phyloP scores from a whole-genome alignment of 2,113 vertebrate genomes.

The Pangasianodon gigas region DNA sequence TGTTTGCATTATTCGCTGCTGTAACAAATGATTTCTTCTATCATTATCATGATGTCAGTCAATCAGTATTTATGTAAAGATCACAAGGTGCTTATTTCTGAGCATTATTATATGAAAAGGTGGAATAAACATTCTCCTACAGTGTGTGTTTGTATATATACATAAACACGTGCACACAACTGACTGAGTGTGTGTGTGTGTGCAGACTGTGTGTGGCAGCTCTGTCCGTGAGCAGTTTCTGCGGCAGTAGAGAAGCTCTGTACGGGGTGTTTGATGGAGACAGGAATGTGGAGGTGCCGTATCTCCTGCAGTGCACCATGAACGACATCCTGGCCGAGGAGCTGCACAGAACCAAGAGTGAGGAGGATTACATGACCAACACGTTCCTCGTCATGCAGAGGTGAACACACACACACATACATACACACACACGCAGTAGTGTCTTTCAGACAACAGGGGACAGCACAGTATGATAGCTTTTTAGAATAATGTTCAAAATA shows the following conservation, averaged over 20 bases:
- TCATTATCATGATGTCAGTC: no score
- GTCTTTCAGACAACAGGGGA: background rate
- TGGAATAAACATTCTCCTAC: no score
- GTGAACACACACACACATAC: constrained; percentile 62
- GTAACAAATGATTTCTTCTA: no score
- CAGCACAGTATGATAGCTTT: background rate
- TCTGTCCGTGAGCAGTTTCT: constrained; percentile 91
- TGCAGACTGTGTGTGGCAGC: constrained; percentile 92
- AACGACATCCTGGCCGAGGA: constrained; percentile 94
- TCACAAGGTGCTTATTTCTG: background rate
- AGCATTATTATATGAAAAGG: no score
- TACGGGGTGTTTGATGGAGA: constrained; percentile 97
- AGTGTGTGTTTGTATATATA: no score
- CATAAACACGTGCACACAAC: no score
- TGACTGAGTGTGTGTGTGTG: constrained; percentile 1
- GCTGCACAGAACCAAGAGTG: constrained; percentile 89
- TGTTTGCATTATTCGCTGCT: no score
- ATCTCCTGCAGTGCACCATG: constrained; percentile 96
- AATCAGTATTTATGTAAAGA: background rate
- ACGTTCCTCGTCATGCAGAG: constrained; percentile 98
- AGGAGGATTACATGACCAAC: constrained; percentile 96
- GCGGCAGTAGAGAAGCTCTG: constrained; percentile 90
- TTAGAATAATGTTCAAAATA: background rate
- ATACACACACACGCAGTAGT: background rate
- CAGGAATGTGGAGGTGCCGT: constrained; percentile 93